Conservation (phyloP, 2,113 vertebrate genomes). For the Chaetops frenatus region DNA sequence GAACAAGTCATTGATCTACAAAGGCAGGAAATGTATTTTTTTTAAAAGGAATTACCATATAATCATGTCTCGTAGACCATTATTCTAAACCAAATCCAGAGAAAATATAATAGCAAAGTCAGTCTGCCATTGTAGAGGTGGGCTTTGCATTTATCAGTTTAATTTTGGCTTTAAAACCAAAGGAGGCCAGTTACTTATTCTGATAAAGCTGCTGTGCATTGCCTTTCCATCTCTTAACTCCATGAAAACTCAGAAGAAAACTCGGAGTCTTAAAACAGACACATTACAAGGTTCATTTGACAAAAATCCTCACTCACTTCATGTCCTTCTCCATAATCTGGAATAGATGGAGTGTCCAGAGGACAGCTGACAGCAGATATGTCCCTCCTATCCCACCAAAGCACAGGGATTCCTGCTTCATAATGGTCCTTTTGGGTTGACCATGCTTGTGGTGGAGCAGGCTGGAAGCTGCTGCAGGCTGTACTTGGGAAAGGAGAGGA, state of each 20-base stretch:
- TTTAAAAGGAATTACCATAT: not conserved
- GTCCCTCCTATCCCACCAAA: not conserved
- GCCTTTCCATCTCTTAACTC: not conserved
- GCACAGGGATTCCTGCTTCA: not conserved
- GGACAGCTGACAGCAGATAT: not conserved
- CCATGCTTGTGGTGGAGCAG: not conserved
- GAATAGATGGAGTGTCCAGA: not conserved
- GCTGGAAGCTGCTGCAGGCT: not conserved
- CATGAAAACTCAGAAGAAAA: not conserved
- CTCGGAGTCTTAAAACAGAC: not conserved
- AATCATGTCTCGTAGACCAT: not conserved
- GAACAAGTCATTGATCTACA: not conserved
- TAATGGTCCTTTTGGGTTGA: fast-evolving
- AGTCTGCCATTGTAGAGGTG: not conserved
- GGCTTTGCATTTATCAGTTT: not conserved
- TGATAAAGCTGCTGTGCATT: not conserved
- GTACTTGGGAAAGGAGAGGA: not conserved
- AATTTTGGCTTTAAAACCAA: not conserved
- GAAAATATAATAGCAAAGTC: not conserved
- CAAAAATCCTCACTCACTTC: not conserved
- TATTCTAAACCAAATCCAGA: not conserved
- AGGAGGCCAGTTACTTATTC: not conserved
- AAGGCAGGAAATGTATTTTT: not conserved
- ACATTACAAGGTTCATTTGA: not conserved
- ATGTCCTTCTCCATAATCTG: not conserved